Evolutionary conservation across 2,113 vertebrate species (phyloP).

Genomic region (Myanophis thanlyinensis): DNA sequence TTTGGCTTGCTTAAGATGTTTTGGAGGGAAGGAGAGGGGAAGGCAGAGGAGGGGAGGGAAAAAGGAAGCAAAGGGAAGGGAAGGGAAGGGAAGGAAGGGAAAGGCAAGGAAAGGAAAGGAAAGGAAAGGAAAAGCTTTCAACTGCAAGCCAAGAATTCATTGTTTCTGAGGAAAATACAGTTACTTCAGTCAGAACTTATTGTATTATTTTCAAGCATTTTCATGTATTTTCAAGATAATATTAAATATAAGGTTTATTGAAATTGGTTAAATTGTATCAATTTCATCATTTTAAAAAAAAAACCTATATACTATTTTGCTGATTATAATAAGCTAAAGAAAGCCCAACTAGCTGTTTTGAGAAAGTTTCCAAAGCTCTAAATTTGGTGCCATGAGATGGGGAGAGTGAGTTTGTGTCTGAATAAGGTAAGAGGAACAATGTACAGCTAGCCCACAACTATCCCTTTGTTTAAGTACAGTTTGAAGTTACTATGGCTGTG

Average conservation of each 20-base stretch:
- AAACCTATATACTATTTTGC: not conserved
- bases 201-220: constrained; percentile 7
- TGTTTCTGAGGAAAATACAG: constrained; percentile 18
- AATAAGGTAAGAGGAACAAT: not conserved
- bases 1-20: too few relatives aligned
- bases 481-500: too few relatives aligned
- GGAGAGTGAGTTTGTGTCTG: not conserved
- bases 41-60: too few relatives aligned
- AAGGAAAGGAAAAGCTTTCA: not conserved
- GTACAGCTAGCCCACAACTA: too few relatives aligned
- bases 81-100: not conserved
- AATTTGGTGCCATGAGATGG: not conserved
- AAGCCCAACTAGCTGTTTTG: not conserved
- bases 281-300: not conserved
- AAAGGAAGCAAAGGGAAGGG: not conserved
- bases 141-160: not conserved
- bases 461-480: too few relatives aligned
- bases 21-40: too few relatives aligned
- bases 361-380: not conserved
- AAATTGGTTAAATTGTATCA: constrained; percentile 1
- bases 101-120: not conserved
- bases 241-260: not conserved
- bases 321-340: not conserved
- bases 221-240: constrained; percentile 17
- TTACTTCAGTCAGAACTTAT: constrained; percentile 27